A percentile compares a stretch with the other conserved stretches of the same genome.
These are phyloP conservation scores for Forficula auricularia DNA, from an alignment of 1,140 invertebrate species.

Conservation along the genomic window DNA sequence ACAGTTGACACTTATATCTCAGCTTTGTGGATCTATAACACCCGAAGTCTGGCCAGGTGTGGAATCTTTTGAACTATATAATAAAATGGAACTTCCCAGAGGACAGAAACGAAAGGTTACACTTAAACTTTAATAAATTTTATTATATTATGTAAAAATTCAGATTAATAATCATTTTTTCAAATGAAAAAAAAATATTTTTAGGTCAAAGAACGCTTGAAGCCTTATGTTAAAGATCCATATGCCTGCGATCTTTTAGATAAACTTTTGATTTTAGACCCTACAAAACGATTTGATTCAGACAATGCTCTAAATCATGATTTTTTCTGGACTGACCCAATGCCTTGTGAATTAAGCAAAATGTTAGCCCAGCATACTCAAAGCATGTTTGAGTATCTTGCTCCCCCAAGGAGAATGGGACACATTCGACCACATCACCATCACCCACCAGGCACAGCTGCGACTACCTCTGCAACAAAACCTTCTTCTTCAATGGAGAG, in stretches of 20 bases:
- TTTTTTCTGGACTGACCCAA: slow-evolving; percentile 95
- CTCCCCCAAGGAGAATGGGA: slow-evolving; percentile 54
- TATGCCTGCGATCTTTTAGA: slow-evolving; percentile 87
- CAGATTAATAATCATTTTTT: too few species aligned
- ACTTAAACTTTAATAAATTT: slow-evolving; percentile 4
- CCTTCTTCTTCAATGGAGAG: slow-evolving; percentile 37
- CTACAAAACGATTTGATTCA: slow-evolving; percentile 73
- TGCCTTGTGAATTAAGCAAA: slow-evolving; percentile 77
- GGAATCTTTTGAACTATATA: slow-evolving; percentile 79
- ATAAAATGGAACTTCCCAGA: slow-evolving; percentile 78
- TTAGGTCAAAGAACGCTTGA: slow-evolving; percentile 68
- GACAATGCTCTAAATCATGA: slow-evolving; percentile 91
- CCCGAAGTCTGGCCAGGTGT: slow-evolving; percentile 90
- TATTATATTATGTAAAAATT: too few species aligned
- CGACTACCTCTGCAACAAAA: slow-evolving; percentile 25
- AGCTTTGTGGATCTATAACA: slow-evolving; percentile 90
- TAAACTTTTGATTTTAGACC: slow-evolving; percentile 80
- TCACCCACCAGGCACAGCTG: slow-evolving; percentile 31
- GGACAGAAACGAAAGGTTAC: slow-evolving; percentile 76
- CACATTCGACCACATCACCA: slow-evolving; percentile 55
- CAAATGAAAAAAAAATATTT: too few species aligned
- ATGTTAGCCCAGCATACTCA: slow-evolving; percentile 87
- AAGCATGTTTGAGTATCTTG: slow-evolving; percentile 92
- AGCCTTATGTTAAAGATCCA: slow-evolving; percentile 81
- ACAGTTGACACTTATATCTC: slow-evolving; percentile 85